Evolutionary conservation across 2,797 vertebrate species (phyloP).

Genomic region (Somateria mollissima): DNA sequence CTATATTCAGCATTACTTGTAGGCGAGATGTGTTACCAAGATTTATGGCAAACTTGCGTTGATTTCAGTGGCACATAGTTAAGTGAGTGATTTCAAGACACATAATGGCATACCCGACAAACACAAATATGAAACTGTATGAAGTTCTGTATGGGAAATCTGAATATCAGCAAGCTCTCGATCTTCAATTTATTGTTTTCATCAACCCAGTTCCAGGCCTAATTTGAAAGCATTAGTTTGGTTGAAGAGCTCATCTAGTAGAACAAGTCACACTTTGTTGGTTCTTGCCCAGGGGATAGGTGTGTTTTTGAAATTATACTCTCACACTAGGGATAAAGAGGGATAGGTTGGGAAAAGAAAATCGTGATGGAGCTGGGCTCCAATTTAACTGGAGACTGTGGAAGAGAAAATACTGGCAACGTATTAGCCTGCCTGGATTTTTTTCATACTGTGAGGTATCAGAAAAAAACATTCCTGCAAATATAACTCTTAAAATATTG

Average conservation of each 20-base stretch:
- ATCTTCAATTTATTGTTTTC: background rate
- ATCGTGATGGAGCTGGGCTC: background rate
- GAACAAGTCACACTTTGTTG: conserved; percentile 54
- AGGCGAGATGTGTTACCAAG: background rate
- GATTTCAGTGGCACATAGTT: background rate
- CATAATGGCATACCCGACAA: background rate
- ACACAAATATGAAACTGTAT: background rate
- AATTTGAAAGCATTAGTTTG: conserved; percentile 30
- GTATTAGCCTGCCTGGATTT: background rate
- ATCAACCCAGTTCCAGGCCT: background rate
- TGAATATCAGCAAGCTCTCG: background rate
- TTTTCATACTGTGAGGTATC: background rate
- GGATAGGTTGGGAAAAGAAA: conserved; percentile 14
- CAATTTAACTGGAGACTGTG: background rate
- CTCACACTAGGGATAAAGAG: conserved; percentile 1
- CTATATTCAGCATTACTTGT: background rate
- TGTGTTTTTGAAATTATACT: conserved; percentile 48
- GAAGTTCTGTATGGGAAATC: background rate
- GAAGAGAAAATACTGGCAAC: background rate
- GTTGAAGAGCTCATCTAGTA: conserved; percentile 15
- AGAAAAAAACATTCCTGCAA: background rate
- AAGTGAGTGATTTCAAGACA: background rate
- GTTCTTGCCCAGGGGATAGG: conserved; percentile 47
- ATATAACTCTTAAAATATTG: background rate
- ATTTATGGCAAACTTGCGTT: background rate